Conservation (phyloP, 2,113 vertebrate genomes). For the Apistogramma diplotaenia region DNA sequence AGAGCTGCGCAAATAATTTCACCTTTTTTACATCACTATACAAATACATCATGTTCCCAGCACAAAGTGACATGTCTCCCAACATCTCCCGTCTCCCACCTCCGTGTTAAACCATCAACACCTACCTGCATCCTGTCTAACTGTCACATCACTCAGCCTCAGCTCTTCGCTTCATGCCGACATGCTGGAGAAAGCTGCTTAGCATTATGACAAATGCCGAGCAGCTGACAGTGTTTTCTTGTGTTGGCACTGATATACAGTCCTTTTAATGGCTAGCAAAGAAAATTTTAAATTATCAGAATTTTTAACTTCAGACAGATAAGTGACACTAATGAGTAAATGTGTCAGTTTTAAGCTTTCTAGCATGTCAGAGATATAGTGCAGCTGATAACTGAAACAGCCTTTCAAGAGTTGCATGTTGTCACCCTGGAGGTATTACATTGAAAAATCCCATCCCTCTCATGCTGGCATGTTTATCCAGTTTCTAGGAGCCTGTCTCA, state of each 20-base stretch:
- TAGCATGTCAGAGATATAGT: not conserved
- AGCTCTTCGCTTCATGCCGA: not conserved
- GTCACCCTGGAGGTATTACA: not conserved
- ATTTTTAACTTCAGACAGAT: not conserved
- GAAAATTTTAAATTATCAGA: not conserved
- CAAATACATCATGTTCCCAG: not conserved
- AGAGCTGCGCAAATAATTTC: not conserved
- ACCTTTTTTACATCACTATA: not conserved
- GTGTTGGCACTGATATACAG: not conserved
- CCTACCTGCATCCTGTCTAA: conserved; percentile 5
- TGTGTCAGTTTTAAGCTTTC: not conserved
- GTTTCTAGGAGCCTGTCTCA: not conserved
- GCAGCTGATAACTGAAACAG: not conserved
- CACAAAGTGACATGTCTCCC: not conserved
- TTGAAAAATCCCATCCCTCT: not conserved
- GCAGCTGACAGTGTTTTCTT: not conserved
- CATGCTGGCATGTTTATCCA: not conserved
- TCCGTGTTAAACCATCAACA: not conserved
- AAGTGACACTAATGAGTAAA: not conserved
- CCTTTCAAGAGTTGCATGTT: not conserved
- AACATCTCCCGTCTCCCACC: not conserved
- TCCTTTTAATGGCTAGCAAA: not conserved
- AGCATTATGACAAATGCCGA: not conserved
- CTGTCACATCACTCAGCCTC: conserved; percentile 20
- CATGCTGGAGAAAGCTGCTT: conserved; percentile 5